These are phyloP conservation scores for Neodiprion fabricii DNA, from an alignment of 1,140 invertebrate genomes.

Conservation along the genomic window DNA sequence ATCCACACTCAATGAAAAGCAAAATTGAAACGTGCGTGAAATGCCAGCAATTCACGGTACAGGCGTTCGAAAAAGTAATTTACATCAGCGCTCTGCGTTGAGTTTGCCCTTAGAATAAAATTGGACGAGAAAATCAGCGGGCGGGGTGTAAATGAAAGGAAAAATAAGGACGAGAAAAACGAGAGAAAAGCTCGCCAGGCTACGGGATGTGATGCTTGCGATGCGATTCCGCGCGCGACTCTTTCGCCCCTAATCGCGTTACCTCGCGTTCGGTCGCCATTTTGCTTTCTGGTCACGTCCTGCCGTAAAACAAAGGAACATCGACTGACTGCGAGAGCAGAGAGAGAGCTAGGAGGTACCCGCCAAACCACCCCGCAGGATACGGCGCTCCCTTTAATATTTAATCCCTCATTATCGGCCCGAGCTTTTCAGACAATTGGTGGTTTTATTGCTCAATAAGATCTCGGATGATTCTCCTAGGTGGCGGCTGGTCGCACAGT, in stretches of 20 bases:
- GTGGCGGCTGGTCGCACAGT: neutral
- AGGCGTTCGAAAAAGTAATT: too few relatives aligned
- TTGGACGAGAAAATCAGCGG: too few relatives aligned
- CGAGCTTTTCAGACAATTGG: conserved; percentile 59
- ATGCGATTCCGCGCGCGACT: neutral
- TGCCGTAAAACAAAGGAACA: conserved; percentile 60
- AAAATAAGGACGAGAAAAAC: too few relatives aligned
- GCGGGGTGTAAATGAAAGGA: too few relatives aligned
- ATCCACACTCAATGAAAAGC: too few relatives aligned
- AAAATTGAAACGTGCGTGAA: too few relatives aligned
- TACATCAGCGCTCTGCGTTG: too few relatives aligned
- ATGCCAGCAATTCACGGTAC: too few relatives aligned
- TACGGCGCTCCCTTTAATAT: conserved; percentile 53
- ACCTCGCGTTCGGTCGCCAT: conserved; percentile 39
- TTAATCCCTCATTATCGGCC: conserved; percentile 61
- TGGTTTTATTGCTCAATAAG: conserved; percentile 55
- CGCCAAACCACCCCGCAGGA: conserved; percentile 35
- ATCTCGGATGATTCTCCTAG: conserved; percentile 24
- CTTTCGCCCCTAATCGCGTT: conserved; percentile 13
- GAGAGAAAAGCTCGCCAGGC: neutral
- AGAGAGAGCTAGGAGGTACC: neutral
- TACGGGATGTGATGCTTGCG: neutral
- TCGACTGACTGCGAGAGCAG: conserved; percentile 38
- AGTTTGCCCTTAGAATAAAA: too few relatives aligned
- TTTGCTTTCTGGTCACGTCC: conserved; percentile 60